Conservation (phyloP, 2,113 vertebrate species). For the Rhynchopsitta pachyrhyncha region DNA sequence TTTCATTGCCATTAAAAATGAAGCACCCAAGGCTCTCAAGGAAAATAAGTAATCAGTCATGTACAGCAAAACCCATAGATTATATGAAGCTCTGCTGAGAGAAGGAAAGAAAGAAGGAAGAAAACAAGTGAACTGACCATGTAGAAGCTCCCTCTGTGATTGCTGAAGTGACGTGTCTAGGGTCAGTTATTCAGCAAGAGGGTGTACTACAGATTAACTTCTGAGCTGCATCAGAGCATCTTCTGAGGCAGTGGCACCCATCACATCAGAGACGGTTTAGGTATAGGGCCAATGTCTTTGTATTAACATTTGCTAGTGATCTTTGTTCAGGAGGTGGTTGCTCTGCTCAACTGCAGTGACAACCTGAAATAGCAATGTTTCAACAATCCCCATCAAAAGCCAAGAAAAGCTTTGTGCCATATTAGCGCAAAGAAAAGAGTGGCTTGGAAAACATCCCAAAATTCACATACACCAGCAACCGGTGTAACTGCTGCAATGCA, state of each 20-base stretch:
- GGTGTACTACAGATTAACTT: background rate
- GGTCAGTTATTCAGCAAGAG: background rate
- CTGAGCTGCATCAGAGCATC: background rate
- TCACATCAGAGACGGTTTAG: background rate
- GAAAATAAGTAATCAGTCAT: background rate
- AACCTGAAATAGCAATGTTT: rapidly evolving
- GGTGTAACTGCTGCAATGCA: background rate
- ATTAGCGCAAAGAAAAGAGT: background rate
- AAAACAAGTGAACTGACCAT: background rate
- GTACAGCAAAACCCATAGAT: rapidly evolving
- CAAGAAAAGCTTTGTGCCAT: background rate
- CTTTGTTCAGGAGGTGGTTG: background rate
- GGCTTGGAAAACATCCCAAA: background rate
- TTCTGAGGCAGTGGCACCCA: background rate
- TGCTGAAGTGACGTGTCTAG: background rate
- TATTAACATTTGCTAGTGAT: background rate
- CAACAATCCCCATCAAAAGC: background rate
- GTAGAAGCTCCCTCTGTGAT: background rate
- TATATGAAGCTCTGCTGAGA: too few relatives aligned
- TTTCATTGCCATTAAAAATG: background rate
- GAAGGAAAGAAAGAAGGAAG: background rate
- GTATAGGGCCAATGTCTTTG: background rate
- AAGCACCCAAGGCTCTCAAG: background rate
- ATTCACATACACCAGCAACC: rapidly evolving
- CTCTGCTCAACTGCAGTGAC: rapidly evolving